Conservation (phyloP, 2,888 invertebrate species). For the Lamellibrachia satsuma region DNA sequence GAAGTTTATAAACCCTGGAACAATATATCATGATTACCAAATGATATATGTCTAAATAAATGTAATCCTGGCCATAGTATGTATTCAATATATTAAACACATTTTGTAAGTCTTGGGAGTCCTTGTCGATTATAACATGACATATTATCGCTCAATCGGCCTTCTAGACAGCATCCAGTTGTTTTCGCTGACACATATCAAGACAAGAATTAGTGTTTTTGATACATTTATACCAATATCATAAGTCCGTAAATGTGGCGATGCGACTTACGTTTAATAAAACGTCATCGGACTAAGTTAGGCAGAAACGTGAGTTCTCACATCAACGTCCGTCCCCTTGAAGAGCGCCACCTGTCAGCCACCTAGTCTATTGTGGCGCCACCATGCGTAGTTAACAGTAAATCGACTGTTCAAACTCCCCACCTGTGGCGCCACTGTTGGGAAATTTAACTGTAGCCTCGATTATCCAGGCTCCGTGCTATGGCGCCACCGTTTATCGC, state of each 20-base stretch:
- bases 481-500: no score
- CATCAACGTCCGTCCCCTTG: background rate
- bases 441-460: no score
- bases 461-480: no score
- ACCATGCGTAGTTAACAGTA: background rate
- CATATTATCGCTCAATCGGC: conserved; percentile 13
- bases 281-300: background rate
- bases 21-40: no score
- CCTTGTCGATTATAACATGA: conserved; percentile 5
- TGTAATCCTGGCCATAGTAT: no score
- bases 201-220: background rate
- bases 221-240: background rate
- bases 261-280: conserved; percentile 8
- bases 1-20: no score
- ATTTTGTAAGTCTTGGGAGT: background rate
- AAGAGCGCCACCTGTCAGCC: background rate
- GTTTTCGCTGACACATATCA: background rate
- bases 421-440: background rate
- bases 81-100: no score
- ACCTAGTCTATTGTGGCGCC: background rate
- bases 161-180: background rate
- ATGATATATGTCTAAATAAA: no score
- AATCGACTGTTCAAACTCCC: background rate
- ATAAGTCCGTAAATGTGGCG: conserved; percentile 14
- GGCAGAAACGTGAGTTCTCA: conserved; percentile 6